Percentiles rank a stretch among this genome's conserved stretches.
phyloP scores from a whole-genome alignment of 2,888 invertebrate species.

The Cybosia mesomella region DNA sequence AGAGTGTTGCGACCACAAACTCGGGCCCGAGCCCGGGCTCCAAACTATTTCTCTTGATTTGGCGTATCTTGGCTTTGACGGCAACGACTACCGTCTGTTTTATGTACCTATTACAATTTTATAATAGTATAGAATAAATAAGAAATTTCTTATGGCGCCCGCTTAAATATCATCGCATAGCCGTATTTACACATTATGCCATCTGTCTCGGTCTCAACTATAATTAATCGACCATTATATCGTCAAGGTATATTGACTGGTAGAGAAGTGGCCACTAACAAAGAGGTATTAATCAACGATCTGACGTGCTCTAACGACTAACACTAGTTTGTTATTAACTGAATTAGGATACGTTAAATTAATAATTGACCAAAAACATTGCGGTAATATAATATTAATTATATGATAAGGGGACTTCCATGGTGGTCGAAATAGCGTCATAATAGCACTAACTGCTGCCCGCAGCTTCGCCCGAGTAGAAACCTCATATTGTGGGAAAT shows the following conservation, averaged over 20 bases:
- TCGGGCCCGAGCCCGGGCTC: no score
- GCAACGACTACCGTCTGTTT: no score
- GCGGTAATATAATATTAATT: conserved; percentile 6
- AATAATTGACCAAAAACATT: conserved; percentile 25
- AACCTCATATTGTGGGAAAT: background rate
- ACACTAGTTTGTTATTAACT: conserved; percentile 29
- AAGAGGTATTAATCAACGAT: conserved; percentile 47
- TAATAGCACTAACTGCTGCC: background rate
- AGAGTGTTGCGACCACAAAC: no score
- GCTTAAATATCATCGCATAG: background rate
- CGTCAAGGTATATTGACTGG: conserved; percentile 31
- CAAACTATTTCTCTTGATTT: no score
- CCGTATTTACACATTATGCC: conserved; percentile 12
- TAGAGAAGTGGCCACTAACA: conserved; percentile 38
- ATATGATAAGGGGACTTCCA: background rate
- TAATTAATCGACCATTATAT: conserved; percentile 40
- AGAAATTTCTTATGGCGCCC: background rate
- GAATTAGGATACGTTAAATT: conserved; percentile 43
- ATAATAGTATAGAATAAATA: background rate
- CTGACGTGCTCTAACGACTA: conserved; percentile 40
- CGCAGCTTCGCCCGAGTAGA: background rate
- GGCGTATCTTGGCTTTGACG: no score
- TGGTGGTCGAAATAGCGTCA: background rate
- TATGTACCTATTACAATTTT: no score
- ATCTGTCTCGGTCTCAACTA: conserved; percentile 7